phyloP scores from a whole-genome alignment of 2,797 vertebrate species.

The Squalus acanthias region DNA sequence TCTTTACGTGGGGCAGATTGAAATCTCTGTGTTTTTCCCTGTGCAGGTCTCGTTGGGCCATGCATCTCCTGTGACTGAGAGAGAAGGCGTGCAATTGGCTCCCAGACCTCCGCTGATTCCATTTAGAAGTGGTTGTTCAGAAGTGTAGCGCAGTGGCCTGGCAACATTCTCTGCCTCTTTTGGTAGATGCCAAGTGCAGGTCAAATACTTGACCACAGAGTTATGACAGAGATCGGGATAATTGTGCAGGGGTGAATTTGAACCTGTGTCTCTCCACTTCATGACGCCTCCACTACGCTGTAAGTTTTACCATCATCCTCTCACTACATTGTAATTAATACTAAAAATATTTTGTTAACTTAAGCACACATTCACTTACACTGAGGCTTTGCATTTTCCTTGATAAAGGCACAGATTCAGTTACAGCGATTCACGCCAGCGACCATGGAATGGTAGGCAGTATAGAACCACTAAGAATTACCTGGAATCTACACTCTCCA shows the following conservation, averaged over 20 bases:
- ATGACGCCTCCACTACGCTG: not conserved
- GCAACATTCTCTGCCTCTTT: not conserved
- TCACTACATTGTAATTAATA: not conserved
- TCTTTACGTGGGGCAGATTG: not conserved
- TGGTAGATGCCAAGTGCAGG: conserved; percentile 22
- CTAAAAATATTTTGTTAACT: not conserved
- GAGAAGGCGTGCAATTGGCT: conserved; percentile 1
- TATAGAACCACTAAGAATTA: not conserved
- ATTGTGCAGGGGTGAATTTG: not conserved
- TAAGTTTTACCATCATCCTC: not conserved
- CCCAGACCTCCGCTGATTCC: not conserved
- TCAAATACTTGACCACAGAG: conserved; percentile 12
- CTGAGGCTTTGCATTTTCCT: not conserved
- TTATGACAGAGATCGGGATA: conserved; percentile 9
- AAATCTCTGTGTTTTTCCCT: conserved; percentile 23
- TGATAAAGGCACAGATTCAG: not conserved
- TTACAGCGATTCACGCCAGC: not conserved
- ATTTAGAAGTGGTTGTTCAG: conserved; percentile 30
- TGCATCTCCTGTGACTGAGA: conserved; percentile 24
- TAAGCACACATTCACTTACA: not conserved
- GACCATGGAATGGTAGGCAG: not conserved
- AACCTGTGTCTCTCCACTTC: not conserved
- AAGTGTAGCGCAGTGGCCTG: conserved; percentile 22
- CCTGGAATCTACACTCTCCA: not conserved
- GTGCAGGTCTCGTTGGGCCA: conserved; percentile 7